Base-by-base conservation (phyloP, 2,797 vertebrate species). In the Xenopus petersii region DNA sequence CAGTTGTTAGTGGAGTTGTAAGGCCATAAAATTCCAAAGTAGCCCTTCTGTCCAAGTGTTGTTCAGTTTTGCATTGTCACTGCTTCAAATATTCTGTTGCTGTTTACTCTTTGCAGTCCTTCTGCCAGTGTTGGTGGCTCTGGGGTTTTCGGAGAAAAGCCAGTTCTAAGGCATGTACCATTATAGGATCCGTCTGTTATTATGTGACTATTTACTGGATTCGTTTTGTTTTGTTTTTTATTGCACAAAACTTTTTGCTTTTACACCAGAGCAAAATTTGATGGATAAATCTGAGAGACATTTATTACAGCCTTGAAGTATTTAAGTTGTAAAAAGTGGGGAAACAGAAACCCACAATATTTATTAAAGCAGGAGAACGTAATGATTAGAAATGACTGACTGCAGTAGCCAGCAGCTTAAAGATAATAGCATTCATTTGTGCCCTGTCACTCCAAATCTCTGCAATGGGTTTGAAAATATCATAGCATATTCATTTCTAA, bases 251-350 rank as follows among this genome's bases (percentile, higher is more conserved):
- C 15, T 61, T 67, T 49, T 54, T 42, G 5, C 49, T 6, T 76
- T 76, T 62, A 65, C 64, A 71, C 68, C 49, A 46, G 55, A 66
- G 65, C 10, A 30, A 47, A 30, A 30, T 77, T 71, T 77, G 69
- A 67, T 66, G 63, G 69, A 71, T 61, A 71, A 77, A 77, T 71
- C 55, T 71, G 30, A 71, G 33, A 61, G 75, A 62, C 69, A 71
- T 71, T 77, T 77, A 77, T 77, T 77, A 55, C 46, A 24, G 56
- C 46, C 36, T 71, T 30, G 65, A 70, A 59, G 21, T 71, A 30
- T 66, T 42, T 26, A 55, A 47, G 47, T 49, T 60, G 58, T 77
- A 71, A 77, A 77, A 30, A 58, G n/a, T 42, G 36, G 13, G 30
- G 42, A 59, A 71, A 71, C 62, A 54, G 61, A 55, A 42, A 1